Evolutionary conservation across 2,888 invertebrate species (phyloP).

Genomic region (Lycia hirtaria): DNA sequence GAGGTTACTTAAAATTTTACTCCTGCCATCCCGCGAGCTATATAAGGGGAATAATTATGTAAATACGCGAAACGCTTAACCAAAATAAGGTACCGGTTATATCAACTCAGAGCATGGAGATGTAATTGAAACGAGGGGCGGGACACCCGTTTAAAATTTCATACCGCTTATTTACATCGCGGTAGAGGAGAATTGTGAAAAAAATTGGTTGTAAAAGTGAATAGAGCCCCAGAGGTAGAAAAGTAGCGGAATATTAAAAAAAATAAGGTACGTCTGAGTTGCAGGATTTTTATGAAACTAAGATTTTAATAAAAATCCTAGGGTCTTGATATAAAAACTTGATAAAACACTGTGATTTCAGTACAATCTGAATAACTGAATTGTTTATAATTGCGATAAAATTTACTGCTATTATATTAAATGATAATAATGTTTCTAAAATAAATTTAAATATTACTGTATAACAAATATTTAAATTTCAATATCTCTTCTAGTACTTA

Average conservation of each 20-base stretch:
- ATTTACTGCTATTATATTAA: too few relatives aligned
- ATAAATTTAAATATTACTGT: too few relatives aligned
- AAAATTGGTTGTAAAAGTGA: constrained; percentile 27
- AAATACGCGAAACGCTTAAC: constrained; percentile 46
- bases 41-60: constrained; percentile 61
- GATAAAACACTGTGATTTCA: too few relatives aligned
- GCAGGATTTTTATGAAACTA: too few relatives aligned
- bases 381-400: too few relatives aligned
- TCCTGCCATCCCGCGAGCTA: constrained; percentile 49
- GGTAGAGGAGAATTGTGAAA: constrained; percentile 25
- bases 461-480: too few relatives aligned
- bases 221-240: constrained; percentile 24
- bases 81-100: constrained; percentile 44
- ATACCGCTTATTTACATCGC: constrained; percentile 39
- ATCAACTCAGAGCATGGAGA: constrained; percentile 42
- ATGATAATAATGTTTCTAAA: too few relatives aligned
- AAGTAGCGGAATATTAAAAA: constrained; percentile 29
- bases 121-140: constrained; percentile 47
- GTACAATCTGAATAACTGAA: too few relatives aligned
- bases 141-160: constrained; percentile 43
- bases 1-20: constrained; percentile 58
- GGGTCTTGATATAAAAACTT: too few relatives aligned
- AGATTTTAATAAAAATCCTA: too few relatives aligned
- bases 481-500: too few relatives aligned
- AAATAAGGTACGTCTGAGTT: too few relatives aligned